These are phyloP conservation scores for Manis javanica DNA, from an alignment of 2,797 vertebrate species.

Conservation along the genomic window DNA sequence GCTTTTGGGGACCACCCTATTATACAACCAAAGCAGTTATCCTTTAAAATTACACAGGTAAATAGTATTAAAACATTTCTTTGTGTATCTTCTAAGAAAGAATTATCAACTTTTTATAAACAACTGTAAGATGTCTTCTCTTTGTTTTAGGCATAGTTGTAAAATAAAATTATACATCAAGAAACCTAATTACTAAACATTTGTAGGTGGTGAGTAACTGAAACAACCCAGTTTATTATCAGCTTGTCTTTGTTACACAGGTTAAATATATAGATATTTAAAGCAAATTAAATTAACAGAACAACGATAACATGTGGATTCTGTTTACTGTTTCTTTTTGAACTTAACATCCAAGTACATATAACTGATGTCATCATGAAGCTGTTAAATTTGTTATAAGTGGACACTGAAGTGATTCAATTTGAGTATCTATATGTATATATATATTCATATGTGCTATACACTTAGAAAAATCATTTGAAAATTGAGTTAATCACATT, in stretches of 20 bases:
- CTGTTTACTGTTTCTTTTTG: constrained; percentile 34
- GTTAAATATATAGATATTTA: constrained; percentile 5
- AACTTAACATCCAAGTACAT: background rate
- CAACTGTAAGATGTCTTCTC: constrained; percentile 5
- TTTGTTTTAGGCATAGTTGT: constrained; percentile 48
- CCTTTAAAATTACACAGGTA: constrained; percentile 97
- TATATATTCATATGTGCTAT: background rate
- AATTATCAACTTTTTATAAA: constrained; percentile 35
- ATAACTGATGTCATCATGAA: background rate
- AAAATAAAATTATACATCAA: constrained; percentile 38
- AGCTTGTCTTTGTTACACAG: background rate
- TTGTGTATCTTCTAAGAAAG: background rate
- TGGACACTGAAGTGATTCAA: constrained; percentile 1
- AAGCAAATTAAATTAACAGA: background rate
- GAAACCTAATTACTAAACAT: constrained; percentile 57
- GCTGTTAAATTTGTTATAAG: background rate
- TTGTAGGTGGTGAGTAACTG: background rate
- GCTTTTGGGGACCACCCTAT: constrained; percentile 97
- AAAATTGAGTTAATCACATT: constrained; percentile 24
- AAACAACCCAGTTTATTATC: background rate
- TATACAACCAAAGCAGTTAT: constrained; percentile 95
- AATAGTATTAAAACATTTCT: constrained; percentile 68
- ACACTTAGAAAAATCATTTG: background rate
- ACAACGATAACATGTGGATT: background rate
- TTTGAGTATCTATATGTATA: background rate